Conservation (phyloP, 2,888 invertebrate genomes). For the Ischnura elegans region DNA sequence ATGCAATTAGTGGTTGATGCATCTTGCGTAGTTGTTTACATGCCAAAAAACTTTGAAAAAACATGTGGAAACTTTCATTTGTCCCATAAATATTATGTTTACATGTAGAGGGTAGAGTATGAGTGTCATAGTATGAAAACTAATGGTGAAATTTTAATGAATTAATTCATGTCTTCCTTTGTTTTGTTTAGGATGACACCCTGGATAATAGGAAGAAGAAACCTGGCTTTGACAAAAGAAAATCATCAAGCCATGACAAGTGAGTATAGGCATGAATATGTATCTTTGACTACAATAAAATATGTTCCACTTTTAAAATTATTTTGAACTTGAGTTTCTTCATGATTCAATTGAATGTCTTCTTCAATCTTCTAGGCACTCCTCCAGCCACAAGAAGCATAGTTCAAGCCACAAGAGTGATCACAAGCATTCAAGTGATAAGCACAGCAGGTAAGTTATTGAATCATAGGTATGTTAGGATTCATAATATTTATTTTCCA, state of each 20-base stretch:
- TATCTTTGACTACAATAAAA: conserved; percentile 1
- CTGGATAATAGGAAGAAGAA: conserved; percentile 68
- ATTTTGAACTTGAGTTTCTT: background rate
- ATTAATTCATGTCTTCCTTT: too few species aligned
- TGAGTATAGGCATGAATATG: background rate
- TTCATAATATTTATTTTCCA: background rate
- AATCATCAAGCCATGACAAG: conserved; percentile 68
- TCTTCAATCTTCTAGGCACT: conserved; percentile 70
- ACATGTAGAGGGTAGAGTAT: too few species aligned
- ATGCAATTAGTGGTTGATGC: too few species aligned
- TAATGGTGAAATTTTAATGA: too few species aligned
- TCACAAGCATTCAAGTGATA: conserved; percentile 71
- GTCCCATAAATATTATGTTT: too few species aligned
- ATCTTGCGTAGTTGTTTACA: too few species aligned
- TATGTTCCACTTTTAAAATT: background rate
- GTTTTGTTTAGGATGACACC: conserved; percentile 69
- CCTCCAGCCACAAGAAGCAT: conserved; percentile 73
- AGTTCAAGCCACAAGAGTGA: conserved; percentile 68
- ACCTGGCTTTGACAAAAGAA: conserved; percentile 71
- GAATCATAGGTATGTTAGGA: background rate
- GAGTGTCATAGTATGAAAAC: too few species aligned
- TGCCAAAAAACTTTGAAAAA: too few species aligned
- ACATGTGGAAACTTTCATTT: too few species aligned
- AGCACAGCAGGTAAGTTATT: conserved; percentile 70
- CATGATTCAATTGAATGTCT: background rate